Percentiles rank a stretch among this genome's conserved stretches.
Evolutionary conservation across 1,140 invertebrate genomes (phyloP).

Genomic region (Microvelia longipes): DNA sequence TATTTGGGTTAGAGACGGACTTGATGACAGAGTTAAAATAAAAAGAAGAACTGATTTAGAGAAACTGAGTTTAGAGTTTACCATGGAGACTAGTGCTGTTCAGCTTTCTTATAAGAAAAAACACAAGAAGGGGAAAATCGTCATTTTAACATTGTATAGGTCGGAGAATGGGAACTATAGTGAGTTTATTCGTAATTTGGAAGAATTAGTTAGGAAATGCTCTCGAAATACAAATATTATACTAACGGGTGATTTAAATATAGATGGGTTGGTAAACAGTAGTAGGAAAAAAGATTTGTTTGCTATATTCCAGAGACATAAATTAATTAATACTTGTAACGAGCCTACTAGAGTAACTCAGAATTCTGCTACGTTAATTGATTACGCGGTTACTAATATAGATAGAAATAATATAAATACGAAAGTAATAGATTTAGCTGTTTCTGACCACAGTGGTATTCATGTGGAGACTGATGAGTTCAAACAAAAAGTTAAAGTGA

Average conservation of each 20-base stretch:
- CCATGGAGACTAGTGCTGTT: background rate
- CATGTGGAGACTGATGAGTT: background rate
- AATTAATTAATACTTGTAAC: background rate
- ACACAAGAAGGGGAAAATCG: background rate
- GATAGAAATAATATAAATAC: background rate
- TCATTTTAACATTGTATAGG: background rate
- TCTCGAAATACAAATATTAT: background rate
- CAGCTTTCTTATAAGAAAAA: background rate
- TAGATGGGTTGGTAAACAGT: background rate
- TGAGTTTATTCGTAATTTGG: background rate
- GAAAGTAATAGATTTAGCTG: background rate
- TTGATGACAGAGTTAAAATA: background rate
- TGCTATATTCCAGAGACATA: background rate
- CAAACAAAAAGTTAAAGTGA: background rate
- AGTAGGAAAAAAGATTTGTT: background rate
- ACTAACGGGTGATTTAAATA: background rate
- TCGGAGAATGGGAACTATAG: background rate
- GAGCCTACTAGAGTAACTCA: background rate
- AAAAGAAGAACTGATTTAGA: background rate
- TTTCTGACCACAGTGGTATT: background rate
- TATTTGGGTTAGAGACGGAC: background rate
- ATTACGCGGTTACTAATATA: background rate
- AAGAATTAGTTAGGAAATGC: background rate
- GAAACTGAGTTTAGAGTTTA: background rate
- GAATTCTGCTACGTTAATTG: background rate